Evolutionary conservation across 1,140 invertebrate species (phyloP).

Genomic region (Thalassaphorura encarpata): DNA sequence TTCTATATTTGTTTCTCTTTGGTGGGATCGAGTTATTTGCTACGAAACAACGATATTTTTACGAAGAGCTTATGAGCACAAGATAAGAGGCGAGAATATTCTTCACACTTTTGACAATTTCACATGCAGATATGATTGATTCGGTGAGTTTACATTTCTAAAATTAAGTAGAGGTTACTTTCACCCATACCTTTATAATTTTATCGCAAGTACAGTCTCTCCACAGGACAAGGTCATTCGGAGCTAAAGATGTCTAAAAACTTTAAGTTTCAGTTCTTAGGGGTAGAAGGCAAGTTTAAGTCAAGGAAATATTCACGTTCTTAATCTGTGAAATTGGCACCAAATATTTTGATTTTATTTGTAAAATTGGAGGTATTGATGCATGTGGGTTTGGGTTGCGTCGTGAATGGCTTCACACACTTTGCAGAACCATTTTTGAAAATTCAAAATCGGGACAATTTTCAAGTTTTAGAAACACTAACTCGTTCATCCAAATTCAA

Average conservation of each 20-base stretch:
- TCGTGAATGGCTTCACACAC: constrained; percentile 84
- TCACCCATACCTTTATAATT: background rate
- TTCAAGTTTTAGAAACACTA: constrained; percentile 54
- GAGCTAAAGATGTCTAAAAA: constrained; percentile 74
- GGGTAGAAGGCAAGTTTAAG: constrained; percentile 65
- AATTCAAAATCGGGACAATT: constrained; percentile 48
- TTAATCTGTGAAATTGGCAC: too few relatives aligned
- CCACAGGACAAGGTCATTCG: constrained; percentile 69
- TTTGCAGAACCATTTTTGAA: constrained; percentile 77
- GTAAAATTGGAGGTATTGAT: constrained; percentile 58
- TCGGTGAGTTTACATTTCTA: constrained; percentile 8
- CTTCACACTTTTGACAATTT: constrained; percentile 51
- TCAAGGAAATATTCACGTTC: too few relatives aligned
- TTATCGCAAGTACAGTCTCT: constrained; percentile 47
- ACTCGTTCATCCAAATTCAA: constrained; percentile 69
- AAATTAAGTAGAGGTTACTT: background rate
- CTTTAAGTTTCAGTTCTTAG: constrained; percentile 82
- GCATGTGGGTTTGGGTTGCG: constrained; percentile 86
- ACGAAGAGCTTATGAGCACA: constrained; percentile 75
- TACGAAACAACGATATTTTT: constrained; percentile 89
- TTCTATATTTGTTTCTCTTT: constrained; percentile 29
- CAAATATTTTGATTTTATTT: too few relatives aligned
- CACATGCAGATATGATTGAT: constrained; percentile 10
- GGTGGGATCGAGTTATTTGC: constrained; percentile 86
- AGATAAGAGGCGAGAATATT: constrained; percentile 67